Conservation (phyloP, 1,140 invertebrate genomes). For the Eufriesea mexicana region DNA sequence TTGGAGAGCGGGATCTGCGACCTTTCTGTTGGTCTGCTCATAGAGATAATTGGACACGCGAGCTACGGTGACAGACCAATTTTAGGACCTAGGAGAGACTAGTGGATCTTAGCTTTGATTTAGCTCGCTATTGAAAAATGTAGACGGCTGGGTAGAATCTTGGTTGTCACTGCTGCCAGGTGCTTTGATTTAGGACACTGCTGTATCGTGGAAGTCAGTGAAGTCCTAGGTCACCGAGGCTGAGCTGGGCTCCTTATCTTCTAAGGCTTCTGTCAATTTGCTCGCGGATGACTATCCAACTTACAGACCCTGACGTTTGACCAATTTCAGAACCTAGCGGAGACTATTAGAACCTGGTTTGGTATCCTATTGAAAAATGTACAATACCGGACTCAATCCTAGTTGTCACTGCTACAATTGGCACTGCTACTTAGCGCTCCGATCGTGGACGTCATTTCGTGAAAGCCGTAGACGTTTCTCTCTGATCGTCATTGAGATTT, state of each 20-base stretch:
- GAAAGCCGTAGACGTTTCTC: no score
- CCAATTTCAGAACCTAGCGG: not conserved
- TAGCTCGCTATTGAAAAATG: no score
- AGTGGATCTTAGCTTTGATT: not conserved
- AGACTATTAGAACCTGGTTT: not conserved
- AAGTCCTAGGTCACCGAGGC: rapidly evolving
- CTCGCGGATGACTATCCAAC: not conserved
- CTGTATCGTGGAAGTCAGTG: not conserved
- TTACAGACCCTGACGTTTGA: not conserved
- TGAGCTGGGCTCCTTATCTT: not conserved
- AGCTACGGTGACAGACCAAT: no score
- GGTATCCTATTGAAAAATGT: not conserved
- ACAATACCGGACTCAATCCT: no score
- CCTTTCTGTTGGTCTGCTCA: no score
- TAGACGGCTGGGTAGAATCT: not conserved
- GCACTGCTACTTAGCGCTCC: no score
- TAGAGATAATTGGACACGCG: no score
- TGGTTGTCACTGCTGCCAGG: not conserved
- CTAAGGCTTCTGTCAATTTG: not conserved
- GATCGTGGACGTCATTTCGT: no score
- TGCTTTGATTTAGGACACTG: not conserved
- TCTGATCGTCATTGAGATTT: not conserved
- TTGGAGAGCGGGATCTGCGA: no score
- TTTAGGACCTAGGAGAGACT: no score
- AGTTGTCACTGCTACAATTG: no score